Evolutionary conservation across 1,140 invertebrate genomes (phyloP), one percentile per base, ranked within the genome.

Genomic region (Papilio machaon): DNA sequence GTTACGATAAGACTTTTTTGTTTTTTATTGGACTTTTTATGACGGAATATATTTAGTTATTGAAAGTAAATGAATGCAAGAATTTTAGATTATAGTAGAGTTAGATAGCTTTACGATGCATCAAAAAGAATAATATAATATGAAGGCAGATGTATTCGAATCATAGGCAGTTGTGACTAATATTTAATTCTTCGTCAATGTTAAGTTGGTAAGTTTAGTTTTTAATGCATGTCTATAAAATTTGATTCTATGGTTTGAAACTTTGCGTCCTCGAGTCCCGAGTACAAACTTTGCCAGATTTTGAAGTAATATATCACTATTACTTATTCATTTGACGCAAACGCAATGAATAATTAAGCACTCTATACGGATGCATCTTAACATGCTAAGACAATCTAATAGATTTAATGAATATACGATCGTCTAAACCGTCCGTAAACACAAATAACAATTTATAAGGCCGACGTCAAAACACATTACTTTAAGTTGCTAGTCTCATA

Each of bases 381-480:
- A 30, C 60, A 64, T 38, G 23, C 13, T 70, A 70, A 70, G 13
- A 70, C 64, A 70, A 70, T 70, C 30, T 70, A 35, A 15, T 30
- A 70, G 30, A 70, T 70, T 70, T 64, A 64, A 35, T 77, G 10
- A 79, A 67, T 58, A 52, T 23, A 30, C 38, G 73, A 46, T 13
- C 58, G 23, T 86, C 86, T 86, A 90, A 88, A 89, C 81, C 85
- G 80, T 85, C 73, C 88, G 77, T 87, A 85, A 88, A 88, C 83
- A 90, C 85, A 89, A 90, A 88, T 91, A 90, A 91, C 86, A 89
- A 91, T 93, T 90, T 89, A 91, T 91, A 91, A 91, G 85, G 46
- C 83, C 77, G 84, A 87, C 82, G 91, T 94, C 92, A 93, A 91
- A 94, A 92, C 90, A 91, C 82, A 88, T 87, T 86, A 83, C 83